These are phyloP conservation scores for Drosophila lacicola DNA, from an alignment of 2,888 invertebrate genomes.

Conservation along the genomic window DNA sequence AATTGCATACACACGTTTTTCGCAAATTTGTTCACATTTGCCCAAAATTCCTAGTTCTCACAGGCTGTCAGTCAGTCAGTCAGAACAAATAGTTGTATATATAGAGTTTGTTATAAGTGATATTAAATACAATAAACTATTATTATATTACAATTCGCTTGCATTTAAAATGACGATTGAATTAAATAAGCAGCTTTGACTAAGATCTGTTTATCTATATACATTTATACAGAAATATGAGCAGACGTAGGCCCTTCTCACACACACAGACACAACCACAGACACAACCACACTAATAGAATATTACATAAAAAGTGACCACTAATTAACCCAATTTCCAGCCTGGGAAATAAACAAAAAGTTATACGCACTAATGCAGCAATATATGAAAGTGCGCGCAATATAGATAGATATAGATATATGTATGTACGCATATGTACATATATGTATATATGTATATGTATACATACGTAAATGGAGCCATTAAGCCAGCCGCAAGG, in stretches of 20 bases:
- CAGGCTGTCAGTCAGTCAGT: no score
- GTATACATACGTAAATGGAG: neutral
- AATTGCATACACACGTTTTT: no score
- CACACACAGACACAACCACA: neutral
- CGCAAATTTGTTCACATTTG: no score
- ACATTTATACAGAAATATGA: no score
- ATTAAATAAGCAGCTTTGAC: no score
- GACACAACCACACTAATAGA: slow-evolving; percentile 11
- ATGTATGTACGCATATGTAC: neutral
- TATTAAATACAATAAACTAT: no score
- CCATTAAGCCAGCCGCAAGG: slow-evolving; percentile 16
- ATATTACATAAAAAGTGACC: slow-evolving; percentile 67
- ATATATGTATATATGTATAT: neutral
- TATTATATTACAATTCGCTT: no score
- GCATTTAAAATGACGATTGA: no score
- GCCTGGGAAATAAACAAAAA: slow-evolving; percentile 37
- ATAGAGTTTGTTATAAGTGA: no score
- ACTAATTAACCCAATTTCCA: slow-evolving; percentile 76
- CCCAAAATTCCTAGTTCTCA: no score
- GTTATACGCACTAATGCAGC: slow-evolving; percentile 45
- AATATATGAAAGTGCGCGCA: slow-evolving; percentile 33
- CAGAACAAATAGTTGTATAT: no score
- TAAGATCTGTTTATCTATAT: no score
- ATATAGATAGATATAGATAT: slow-evolving; percentile 11
- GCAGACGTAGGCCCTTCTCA: neutral